Evolutionary conservation across 2,888 invertebrate genomes (phyloP).

Genomic region (Parascotia fuliginaria): DNA sequence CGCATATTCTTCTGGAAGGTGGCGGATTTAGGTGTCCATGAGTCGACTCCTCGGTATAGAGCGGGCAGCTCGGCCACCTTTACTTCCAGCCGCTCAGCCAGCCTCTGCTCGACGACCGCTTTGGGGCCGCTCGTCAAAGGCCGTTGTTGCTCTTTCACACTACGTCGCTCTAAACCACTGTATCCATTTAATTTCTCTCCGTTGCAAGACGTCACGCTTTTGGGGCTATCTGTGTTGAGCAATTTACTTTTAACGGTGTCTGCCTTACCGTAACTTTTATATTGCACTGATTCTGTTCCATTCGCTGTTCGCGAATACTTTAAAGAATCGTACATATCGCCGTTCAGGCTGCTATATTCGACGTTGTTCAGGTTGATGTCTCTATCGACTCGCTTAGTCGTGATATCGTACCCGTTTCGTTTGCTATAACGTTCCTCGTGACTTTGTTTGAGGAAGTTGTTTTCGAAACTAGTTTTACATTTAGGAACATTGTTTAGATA

Average conservation of each 20-base stretch:
- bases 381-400: slow-evolving; percentile 75
- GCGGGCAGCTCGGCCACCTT: slow-evolving; percentile 87
- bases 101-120: slow-evolving; percentile 77
- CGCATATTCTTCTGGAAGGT: slow-evolving; percentile 85
- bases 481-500: slow-evolving; percentile 84
- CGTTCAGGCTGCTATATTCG: slow-evolving; percentile 78
- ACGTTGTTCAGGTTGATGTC: slow-evolving; percentile 77
- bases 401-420: slow-evolving; percentile 76
- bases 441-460: slow-evolving; percentile 79
- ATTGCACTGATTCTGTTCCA: slow-evolving; percentile 82
- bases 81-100: slow-evolving; percentile 81
- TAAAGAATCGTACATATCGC: slow-evolving; percentile 80
- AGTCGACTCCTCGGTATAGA: slow-evolving; percentile 89
- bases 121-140: slow-evolving; percentile 76
- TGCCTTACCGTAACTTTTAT: slow-evolving; percentile 79
- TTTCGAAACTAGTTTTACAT: slow-evolving; percentile 83
- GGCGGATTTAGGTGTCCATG: slow-evolving; percentile 91
- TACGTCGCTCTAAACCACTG: slow-evolving; percentile 67
- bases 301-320: slow-evolving; percentile 84
- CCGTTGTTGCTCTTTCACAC: slow-evolving; percentile 68
- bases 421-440: slow-evolving; percentile 78
- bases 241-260: slow-evolving; percentile 83
- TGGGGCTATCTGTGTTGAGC: slow-evolving; percentile 80
- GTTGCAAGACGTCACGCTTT: slow-evolving; percentile 81
- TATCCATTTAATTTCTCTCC: slow-evolving; percentile 78